A percentile compares a stretch with the other conserved stretches of the same genome.
These are phyloP conservation scores for Girardinichthys multiradiatus DNA, from an alignment of 2,113 vertebrate species.

Conservation along the genomic window DNA sequence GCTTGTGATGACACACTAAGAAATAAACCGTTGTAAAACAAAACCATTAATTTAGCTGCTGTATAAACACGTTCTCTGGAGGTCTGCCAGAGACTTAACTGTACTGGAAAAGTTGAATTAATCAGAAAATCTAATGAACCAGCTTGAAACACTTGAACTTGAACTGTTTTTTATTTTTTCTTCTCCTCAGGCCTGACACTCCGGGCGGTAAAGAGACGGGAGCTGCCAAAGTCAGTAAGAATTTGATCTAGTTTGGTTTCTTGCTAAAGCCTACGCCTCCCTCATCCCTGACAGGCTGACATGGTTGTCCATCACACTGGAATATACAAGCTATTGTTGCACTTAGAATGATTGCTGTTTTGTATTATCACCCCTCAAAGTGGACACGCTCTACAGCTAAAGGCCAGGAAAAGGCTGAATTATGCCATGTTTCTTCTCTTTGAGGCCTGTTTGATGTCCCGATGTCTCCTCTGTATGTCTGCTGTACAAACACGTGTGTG, in stretches of 20 bases:
- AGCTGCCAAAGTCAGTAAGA: slow-evolving; percentile 99
- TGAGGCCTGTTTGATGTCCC: slow-evolving; percentile 10
- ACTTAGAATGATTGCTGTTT: slow-evolving; percentile 21
- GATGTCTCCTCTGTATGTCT: slow-evolving; percentile 22
- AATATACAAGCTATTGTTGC: slow-evolving; percentile 65
- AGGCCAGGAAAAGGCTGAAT: background rate
- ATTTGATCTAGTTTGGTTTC: slow-evolving; percentile 90
- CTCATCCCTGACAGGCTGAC: slow-evolving; percentile 86
- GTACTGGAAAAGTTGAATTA: too few relatives aligned
- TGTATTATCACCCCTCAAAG: background rate
- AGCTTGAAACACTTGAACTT: background rate
- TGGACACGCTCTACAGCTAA: slow-evolving; percentile 25
- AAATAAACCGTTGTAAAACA: too few relatives aligned
- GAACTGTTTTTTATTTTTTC: background rate
- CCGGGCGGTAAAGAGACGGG: slow-evolving; percentile 97
- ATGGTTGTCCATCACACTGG: slow-evolving; percentile 78
- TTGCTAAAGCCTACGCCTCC: slow-evolving; percentile 89
- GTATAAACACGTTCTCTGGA: too few relatives aligned
- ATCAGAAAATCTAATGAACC: background rate
- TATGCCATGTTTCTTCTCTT: background rate
- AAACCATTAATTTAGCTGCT: too few relatives aligned
- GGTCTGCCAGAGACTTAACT: too few relatives aligned
- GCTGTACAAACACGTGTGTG: slow-evolving; percentile 23
- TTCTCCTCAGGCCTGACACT: slow-evolving; percentile 85
- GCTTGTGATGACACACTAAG: too few relatives aligned